Base-by-base conservation (phyloP, 1,140 invertebrate species). In the Bombus polaris region DNA sequence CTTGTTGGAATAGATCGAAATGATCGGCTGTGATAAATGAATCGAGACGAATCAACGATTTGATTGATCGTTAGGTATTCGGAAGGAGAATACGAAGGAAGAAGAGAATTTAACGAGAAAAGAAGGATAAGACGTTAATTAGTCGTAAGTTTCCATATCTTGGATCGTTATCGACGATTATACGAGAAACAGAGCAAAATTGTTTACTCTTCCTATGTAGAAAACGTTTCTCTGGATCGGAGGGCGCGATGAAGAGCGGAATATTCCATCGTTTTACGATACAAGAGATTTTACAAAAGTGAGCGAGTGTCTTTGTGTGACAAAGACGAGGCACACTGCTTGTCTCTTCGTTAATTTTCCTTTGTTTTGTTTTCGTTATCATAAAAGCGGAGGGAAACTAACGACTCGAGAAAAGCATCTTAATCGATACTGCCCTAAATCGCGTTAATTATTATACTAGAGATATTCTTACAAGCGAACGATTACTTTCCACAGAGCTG, bases 321-420 rank as follows among this genome's bases (percentile, higher is more conserved):
- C 66, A 72, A 88, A 81, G 80, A 81, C 85, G 89, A 88, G 86
- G 83, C 83, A 90, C 89, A 42, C 83, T 70, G 85, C 76, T 85
- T 90, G 68, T 83, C 82, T 74, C 70, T 78, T 79, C 62, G 62
- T 78, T 62, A 70, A 44, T 72, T 42, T 84, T 53, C 25, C 25
- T 68, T 37, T 66, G 75, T 53, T 65, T 81, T 32, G 15, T 62
- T n/a, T 28, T 28, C 57, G 25, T 59, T 82, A 74, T 72, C 62
- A 9, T 42, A 76, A 82, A 59, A 42, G 71, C 66, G 78, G 77
- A 85, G 73, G 71, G 85, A 76, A 75, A 82, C 80, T 76, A 81
- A 85, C 79, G 73, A 70, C 37, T 68, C 44, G 70, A 32, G 10
- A 37, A 37, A 77, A 77, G 81, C 74, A n/a, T 76, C 44, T 76